Evolutionary conservation across 2,797 vertebrate species (phyloP), one percentile per base, ranked within the genome.

Genomic region (Thalassophryne amazonica): DNA sequence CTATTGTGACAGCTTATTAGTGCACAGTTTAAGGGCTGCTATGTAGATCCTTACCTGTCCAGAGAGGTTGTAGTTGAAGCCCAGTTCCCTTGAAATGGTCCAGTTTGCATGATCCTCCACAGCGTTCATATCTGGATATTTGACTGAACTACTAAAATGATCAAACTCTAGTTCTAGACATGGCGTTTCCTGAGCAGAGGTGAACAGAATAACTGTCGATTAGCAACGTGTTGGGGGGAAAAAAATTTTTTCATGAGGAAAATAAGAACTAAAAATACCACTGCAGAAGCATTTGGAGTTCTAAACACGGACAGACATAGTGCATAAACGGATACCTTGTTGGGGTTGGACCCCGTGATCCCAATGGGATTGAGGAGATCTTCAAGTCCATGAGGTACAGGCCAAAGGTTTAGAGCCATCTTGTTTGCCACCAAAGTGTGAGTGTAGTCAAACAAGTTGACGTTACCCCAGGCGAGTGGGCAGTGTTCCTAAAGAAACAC

Each of bases 331-430:
- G 33, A 37, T 80, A 97, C 96, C 93, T 97, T 98, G 70, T 98
- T 98, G 49, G 95, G 96, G 81, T 98, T 98, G 67, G 96, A 98
- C 39, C 96, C 96, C 17, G 95, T 97, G 73, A 98, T 95, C 57
- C 96, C 95, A 49, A 98, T 98, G 59, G 96, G 92, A 78, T 98
- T 98, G 57, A 98, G 88, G 40, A 98, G 90, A 72, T 98, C 96
- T 88, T 98, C 96, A 70, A 98, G 89, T 30, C 96, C 96, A 52
- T 98, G 96, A 80, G 96, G 96, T 55, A 98, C 96, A 31, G 96
- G 93, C 95, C 96, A 98, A 63, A 98, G 91, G 86, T 97, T 98
- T 77, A 98, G 88, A 76, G 96, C 96, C 94, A 98, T 95, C 86
- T 98, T 98, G 73, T 94, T 94, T 60, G 95, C 94, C 47, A 98